These are phyloP conservation scores for Liolophura sinensis DNA, from an alignment of 1,140 invertebrate species.

Conservation along the genomic window DNA sequence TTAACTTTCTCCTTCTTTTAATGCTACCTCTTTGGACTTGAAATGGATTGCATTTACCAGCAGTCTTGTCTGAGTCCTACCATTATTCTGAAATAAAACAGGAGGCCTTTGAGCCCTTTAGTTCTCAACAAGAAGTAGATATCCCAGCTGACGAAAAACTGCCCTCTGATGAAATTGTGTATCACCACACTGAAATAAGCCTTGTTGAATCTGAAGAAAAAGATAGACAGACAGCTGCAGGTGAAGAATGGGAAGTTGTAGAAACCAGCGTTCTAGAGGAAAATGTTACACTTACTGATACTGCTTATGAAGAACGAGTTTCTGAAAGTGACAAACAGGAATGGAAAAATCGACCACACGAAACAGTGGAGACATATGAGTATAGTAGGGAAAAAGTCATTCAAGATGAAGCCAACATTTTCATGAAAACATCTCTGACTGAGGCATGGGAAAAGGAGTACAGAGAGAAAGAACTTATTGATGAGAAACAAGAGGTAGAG, in stretches of 20 bases:
- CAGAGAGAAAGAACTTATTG: neutral
- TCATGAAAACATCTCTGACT: neutral
- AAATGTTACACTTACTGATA: conserved; percentile 11
- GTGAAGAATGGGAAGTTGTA: conserved; percentile 11
- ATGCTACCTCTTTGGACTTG: conserved; percentile 30
- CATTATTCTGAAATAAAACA: conserved; percentile 5
- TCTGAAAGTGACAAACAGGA: neutral
- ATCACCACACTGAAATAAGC: conserved; percentile 1
- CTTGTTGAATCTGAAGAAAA: conserved; percentile 5
- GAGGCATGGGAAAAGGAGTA: neutral
- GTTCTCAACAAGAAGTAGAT: conserved; percentile 7
- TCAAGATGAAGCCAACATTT: conserved; percentile 4
- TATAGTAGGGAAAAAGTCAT: neutral
- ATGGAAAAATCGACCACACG: too few species aligned
- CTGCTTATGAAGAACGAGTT: conserved; percentile 18
- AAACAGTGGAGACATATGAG: too few species aligned
- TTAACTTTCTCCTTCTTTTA: conserved; percentile 28
- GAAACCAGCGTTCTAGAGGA: neutral
- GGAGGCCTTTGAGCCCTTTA: neutral
- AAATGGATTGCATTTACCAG: conserved; percentile 12
- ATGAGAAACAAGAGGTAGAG: too few species aligned
- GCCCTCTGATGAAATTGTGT: neutral
- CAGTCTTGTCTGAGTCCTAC: neutral
- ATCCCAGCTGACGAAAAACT: conserved; percentile 3
- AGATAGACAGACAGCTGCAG: conserved; percentile 1